Base-by-base conservation (phyloP, 35 echinoderm and acorn worm species). In the Chiridota heheva region DNA sequence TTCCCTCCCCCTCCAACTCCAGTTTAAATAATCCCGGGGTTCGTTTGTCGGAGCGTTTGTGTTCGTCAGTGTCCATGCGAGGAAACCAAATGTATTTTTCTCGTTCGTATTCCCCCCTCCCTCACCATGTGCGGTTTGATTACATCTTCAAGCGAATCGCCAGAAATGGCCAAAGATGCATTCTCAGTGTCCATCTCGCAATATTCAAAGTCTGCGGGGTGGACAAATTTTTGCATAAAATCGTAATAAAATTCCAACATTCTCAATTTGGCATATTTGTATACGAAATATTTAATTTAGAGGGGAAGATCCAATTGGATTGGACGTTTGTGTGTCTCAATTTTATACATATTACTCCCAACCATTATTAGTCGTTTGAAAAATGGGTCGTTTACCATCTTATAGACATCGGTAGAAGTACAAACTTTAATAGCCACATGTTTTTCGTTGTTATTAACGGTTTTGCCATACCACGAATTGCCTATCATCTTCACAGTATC, bases 221-320 rank as follows among this genome's bases (percentile, higher is more conserved):
- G 69, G 13, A 84, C 60, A 63, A 48, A 90, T 40, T 67, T 62
- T 18, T 38, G 3, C 2, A 90, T 82, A 40, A 88, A 84, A 67
- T 90, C 80, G 42, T 84, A 90, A 58, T 84, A 90, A 27, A 76
- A 89, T 36, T 89, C 32, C 8, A 90, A 34, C 87, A 90, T 90
- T 46, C 72, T 44, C 6, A 83, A 61, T 56, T 90, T 84, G 17
- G 80, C 87, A 16, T 65, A 78, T 34, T 84, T 79, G 40, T 84
- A 84, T 3, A 84, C 87, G 7, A 73, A 42, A 56, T 70, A 63
- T 33, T 71, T 72, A 32, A 84, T 84, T 60, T 90, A 71, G 25
- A 77, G 15, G 8, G 87, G 87, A 7, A 90, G 80, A 44, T 90
- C 71, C 58, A 84, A 57, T 7, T 67, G 13, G 27, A 90, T 40